Percentiles rank a stretch among this genome's conserved stretches.
Evolutionary conservation across 2,888 invertebrate genomes (phyloP).

Genomic region (Protonemura montana): DNA sequence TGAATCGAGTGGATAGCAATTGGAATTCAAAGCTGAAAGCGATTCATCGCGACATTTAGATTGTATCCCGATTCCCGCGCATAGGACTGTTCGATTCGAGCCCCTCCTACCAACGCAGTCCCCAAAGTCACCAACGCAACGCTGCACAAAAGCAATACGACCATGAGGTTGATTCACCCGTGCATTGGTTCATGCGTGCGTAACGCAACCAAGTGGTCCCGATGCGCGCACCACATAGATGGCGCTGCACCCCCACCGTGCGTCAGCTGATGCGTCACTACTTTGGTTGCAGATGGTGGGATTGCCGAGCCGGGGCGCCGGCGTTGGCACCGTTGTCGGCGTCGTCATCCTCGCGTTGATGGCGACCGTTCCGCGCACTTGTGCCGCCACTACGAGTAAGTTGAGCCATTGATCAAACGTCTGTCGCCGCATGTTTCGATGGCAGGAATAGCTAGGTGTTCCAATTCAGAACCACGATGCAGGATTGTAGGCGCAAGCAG

Average conservation of each 20-base stretch:
- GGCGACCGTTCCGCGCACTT: neutral
- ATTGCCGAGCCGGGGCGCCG: neutral
- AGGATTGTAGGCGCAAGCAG: too few species aligned
- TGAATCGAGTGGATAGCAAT: constrained; percentile 9
- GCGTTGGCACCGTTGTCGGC: neutral
- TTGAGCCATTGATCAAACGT: neutral
- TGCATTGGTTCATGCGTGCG: neutral
- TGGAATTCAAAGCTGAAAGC: constrained; percentile 27
- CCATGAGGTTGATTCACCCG: neutral
- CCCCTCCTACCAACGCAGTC: neutral
- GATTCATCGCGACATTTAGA: constrained; percentile 14
- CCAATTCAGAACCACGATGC: too few species aligned
- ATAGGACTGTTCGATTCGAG: neutral
- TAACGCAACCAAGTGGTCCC: neutral
- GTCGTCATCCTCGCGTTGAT: neutral
- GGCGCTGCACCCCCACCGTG: neutral
- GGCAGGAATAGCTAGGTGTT: neutral
- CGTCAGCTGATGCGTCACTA: neutral
- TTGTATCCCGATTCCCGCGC: neutral
- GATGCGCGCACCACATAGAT: neutral
- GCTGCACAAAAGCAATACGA: neutral
- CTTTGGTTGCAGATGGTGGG: constrained; percentile 29
- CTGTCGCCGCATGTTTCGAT: neutral
- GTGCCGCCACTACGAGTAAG: constrained; percentile 29
- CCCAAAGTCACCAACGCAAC: neutral